Percentiles rank a stretch among this genome's conserved stretches.
phyloP scores from a whole-genome alignment of 2,888 invertebrate genomes.

The Crocallis elinguaria region DNA sequence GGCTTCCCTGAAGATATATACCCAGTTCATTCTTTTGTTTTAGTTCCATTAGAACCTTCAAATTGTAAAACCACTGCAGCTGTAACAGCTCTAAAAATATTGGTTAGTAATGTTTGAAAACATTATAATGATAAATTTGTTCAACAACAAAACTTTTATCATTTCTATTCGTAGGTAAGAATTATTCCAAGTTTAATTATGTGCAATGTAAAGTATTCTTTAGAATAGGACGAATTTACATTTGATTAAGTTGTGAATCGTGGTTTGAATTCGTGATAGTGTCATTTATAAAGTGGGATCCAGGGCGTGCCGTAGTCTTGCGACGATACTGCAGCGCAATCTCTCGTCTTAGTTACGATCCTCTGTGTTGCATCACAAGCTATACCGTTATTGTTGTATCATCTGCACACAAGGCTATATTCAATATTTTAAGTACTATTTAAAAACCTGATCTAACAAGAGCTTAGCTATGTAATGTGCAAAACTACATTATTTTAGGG shows the following conservation, averaged over 20 bases:
- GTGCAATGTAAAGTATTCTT: constrained; percentile 43
- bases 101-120: not conserved
- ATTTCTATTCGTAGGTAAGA: no score
- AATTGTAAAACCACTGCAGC: not conserved
- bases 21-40: constrained; percentile 94
- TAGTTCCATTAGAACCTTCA: constrained; percentile 70
- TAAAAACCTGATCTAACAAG: not conserved
- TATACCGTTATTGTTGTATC: constrained; percentile 31
- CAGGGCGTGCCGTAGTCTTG: constrained; percentile 56
- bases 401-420: not conserved
- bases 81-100: not conserved
- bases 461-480: not conserved
- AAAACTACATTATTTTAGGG: constrained; percentile 6
- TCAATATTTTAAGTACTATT: not conserved
- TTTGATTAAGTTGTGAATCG: constrained; percentile 67
- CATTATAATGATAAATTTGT: not conserved
- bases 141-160: not conserved
- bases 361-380: constrained; percentile 53
- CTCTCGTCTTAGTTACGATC: constrained; percentile 53
- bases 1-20: constrained; percentile 95
- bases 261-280: constrained; percentile 74
- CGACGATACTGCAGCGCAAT: constrained; percentile 61
- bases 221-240: constrained; percentile 54
- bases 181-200: constrained; percentile 14
- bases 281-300: constrained; percentile 68